These are phyloP conservation scores for Dolichotis patagonum DNA, from an alignment of 2,113 vertebrate genomes.

Conservation along the genomic window DNA sequence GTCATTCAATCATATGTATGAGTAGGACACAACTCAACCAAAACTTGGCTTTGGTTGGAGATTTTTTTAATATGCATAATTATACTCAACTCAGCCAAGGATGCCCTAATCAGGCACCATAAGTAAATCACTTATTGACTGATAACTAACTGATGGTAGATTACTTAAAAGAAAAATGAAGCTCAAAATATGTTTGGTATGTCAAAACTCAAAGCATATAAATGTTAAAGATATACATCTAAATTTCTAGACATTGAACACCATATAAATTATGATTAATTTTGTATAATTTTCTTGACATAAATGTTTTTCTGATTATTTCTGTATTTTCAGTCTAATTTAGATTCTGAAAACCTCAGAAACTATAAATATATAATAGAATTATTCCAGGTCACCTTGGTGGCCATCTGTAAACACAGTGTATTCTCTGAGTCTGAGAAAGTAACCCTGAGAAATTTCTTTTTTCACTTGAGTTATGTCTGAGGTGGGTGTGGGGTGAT, in stretches of 20 bases:
- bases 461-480: not conserved
- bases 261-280: not conserved
- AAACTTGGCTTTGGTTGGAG: not conserved
- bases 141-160: not conserved
- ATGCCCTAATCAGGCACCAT: not conserved
- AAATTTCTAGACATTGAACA: not conserved
- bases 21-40: not conserved
- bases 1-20: not conserved
- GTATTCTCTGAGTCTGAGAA: not conserved
- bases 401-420: not conserved
- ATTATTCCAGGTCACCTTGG: not conserved
- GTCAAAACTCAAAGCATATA: not conserved
- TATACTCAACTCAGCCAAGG: not conserved
- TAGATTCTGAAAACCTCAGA: not conserved
- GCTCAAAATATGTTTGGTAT: not conserved
- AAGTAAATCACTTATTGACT: not conserved
- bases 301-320: not conserved
- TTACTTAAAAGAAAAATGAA: constrained; percentile 18
- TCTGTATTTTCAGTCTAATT: not conserved
- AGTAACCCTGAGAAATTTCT: not conserved
- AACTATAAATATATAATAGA: not conserved
- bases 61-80: not conserved
- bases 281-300: not conserved
- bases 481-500: accelerated
- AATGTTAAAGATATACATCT: not conserved